Evolutionary conservation across 2,113 vertebrate species (phyloP), one percentile per base, ranked within the genome.

Genomic region (Xyrauchen texanus): DNA sequence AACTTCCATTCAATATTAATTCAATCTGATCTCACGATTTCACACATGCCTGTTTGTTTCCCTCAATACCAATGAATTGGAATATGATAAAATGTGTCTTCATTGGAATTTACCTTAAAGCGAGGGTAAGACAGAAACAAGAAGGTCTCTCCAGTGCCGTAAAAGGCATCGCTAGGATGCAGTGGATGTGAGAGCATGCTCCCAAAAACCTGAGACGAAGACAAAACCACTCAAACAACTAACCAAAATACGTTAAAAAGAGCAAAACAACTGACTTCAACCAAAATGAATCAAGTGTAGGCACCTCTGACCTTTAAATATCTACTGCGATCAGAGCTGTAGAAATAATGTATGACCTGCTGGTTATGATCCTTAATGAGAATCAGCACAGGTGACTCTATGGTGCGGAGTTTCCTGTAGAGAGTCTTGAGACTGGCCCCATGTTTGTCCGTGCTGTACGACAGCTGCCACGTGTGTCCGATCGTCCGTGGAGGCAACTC

Each of bases 61-160:
- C 21, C 21, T 34, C 3, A 34, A 34, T 34, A 34, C 1, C 21
- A 34, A 34, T 34, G 21, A 34, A 34, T 34, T 34, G 21, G 21
- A 34, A 34, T 34, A 34, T 34, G 21, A 1, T 34, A 34, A 34
- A 34, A 34, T 3, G 21, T 34, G 21, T 34, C 21, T 34, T 34
- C 21, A 34, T 34, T 34, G 21, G 21, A 34, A 34, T 13, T 82
- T 45, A 94, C 93, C 91, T 94, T 93, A 85, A 92, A 93, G 42
- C 90, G 90, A 80, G 92, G 93, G 82, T 90, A 90, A 73, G 93
- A 81, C 85, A 92, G 92, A 81, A 92, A 94, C 55, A 94, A 90
- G 81, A 94, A 94, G 0, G 93, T 93, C 85, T 94, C 92, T 83
- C 93, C 93, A 6, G 92, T 94, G 49, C 93, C 93, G 2, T 93